These are phyloP conservation scores for Onychorhynchus coronatus DNA, from an alignment of 2,113 vertebrate genomes.

Conservation along the genomic window DNA sequence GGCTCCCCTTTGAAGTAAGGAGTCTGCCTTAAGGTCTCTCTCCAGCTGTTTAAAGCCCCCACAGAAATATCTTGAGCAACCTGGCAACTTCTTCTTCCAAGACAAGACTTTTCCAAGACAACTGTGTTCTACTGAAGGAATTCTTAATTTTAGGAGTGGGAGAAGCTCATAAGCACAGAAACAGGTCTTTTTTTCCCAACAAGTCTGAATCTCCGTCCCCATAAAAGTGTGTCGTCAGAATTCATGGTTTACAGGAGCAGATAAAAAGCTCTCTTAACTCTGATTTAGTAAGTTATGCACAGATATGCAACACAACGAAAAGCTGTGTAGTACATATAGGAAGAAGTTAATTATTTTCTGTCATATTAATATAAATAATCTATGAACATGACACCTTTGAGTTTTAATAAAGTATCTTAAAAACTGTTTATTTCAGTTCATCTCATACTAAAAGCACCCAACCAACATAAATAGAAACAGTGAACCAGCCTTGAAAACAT, in stretches of 20 bases:
- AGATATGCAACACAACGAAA: background rate
- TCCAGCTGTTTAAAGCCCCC: background rate
- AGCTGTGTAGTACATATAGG: background rate
- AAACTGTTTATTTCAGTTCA: background rate
- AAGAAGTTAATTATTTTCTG: background rate
- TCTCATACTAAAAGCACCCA: background rate
- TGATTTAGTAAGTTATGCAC: background rate
- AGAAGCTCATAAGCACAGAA: background rate
- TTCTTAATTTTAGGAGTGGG: background rate
- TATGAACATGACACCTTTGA: background rate
- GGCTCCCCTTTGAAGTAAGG: background rate
- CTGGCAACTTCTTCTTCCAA: background rate
- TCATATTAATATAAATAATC: background rate
- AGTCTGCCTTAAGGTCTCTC: background rate
- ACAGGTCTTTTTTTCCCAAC: background rate
- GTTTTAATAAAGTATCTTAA: background rate
- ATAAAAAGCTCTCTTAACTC: background rate
- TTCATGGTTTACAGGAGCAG: background rate
- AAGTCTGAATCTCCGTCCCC: background rate
- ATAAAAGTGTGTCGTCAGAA: background rate
- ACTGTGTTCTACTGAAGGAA: background rate
- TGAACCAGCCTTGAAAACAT: background rate
- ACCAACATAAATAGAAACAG: background rate
- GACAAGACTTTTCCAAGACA: background rate
- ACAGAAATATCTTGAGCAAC: background rate